Base-by-base conservation (phyloP, 2,113 vertebrate species). In the Tinamus guttatus region DNA sequence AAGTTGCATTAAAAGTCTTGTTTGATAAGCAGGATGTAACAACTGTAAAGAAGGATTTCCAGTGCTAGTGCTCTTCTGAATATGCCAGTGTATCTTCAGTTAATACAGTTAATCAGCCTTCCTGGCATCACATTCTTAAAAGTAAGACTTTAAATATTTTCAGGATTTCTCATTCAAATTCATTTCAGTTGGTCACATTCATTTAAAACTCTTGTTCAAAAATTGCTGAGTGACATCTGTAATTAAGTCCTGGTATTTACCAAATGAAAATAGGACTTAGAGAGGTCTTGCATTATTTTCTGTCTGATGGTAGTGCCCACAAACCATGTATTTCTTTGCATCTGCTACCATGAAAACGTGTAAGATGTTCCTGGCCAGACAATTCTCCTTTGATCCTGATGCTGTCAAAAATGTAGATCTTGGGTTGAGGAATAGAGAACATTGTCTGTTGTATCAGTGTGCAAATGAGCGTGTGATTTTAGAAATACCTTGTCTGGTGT, bases 271-370 rank as follows among this genome's bases (percentile, higher is more conserved):
- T 11, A 34, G 49, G 47, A 67, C n/a, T 19, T 69, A 10, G 1
- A 11, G 25, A 43, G 27, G 58, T 49, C 10, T 49, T 43, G 13
- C 25, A 4, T 34, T 76, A 12, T 62, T 77, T 90, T 67, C 20
- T 73, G 43, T 30, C 16, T 83, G 52, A 9, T 13, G 14, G 52
- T 36, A 43, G 58, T 38, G 38, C 25, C 24, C n/a, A 45, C 24
- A 56, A 19, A 49, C 11, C 2, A 49, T 10, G 0, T 0, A 6
- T 19, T 41, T n/a, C 21, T 16, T 24, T 49, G 67, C 47, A n/a
- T 45, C 32, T 47, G 21, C 20, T 11, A 5, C 16, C 87, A 41
- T 27, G 47, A 14, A 76, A 51, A 28, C 4, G 2, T 43, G 25
- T 40, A 30, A 24, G 36, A 22, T 43, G 7, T 67, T 71, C 18